phyloP scores from a whole-genome alignment of 2,797 vertebrate genomes.

The Coluber constrictor region DNA sequence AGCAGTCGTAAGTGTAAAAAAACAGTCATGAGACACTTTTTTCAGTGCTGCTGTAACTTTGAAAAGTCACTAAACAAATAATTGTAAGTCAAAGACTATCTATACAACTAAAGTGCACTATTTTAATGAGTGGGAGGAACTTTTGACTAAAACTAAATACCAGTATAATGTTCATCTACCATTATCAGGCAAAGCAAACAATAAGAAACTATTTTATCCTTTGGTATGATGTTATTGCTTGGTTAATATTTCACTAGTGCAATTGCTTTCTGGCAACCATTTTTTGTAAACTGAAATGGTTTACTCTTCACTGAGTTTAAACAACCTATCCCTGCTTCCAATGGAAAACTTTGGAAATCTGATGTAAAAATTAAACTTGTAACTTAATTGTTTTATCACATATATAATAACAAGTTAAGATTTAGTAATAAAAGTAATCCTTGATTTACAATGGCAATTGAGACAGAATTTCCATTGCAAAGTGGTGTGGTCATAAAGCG shows the following conservation, averaged over 20 bases:
- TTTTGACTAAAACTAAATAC: neutral
- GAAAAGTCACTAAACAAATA: neutral
- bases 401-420: neutral
- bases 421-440: neutral
- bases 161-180: neutral
- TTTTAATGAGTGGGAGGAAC: neutral
- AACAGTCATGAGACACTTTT: neutral
- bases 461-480: neutral
- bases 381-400: neutral
- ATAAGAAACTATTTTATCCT: neutral
- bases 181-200: constrained; percentile 1
- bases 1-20: neutral
- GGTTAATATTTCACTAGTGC: constrained; percentile 11
- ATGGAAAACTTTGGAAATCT: neutral
- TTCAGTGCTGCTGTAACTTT: neutral
- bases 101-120: neutral
- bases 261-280: constrained; percentile 4
- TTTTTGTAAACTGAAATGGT: neutral
- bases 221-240: neutral
- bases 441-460: neutral
- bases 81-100: neutral
- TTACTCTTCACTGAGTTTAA: neutral
- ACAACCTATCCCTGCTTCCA: neutral
- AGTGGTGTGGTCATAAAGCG: neutral
- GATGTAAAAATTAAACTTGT: neutral